Conservation (phyloP, 2,888 invertebrate genomes). For the Allophyes oxyacanthae region DNA sequence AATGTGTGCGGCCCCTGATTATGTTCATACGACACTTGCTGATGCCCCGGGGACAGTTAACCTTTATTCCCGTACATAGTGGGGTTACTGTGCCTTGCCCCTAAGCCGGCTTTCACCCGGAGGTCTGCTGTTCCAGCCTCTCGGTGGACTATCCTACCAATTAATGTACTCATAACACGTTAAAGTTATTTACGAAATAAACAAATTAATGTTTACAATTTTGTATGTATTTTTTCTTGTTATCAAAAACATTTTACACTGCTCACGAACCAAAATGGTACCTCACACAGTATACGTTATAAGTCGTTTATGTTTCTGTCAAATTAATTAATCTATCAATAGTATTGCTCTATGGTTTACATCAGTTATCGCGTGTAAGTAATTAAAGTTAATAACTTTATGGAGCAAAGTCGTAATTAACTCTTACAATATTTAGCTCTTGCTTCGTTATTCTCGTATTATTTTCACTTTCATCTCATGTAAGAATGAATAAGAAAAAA, state of each 20-base stretch:
- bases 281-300: too few species aligned
- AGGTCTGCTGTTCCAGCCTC: conserved; percentile 36
- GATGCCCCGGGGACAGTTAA: conserved; percentile 46
- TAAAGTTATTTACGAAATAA: conserved; percentile 1
- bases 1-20: conserved; percentile 55
- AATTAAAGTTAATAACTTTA: neutral
- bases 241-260: too few species aligned
- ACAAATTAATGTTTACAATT: neutral
- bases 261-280: too few species aligned
- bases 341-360: neutral
- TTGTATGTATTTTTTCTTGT: too few species aligned
- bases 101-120: conserved; percentile 52
- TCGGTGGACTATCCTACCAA: conserved; percentile 27
- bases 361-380: neutral
- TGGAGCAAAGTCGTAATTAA: too few species aligned
- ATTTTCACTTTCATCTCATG: neutral
- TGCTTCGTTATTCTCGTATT: too few species aligned
- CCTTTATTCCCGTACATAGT: conserved; percentile 41
- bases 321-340: neutral
- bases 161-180: conserved; percentile 18
- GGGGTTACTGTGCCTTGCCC: conserved; percentile 24
- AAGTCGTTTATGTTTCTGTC: too few species aligned
- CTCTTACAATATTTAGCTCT: too few species aligned
- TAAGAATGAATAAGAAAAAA: too few species aligned
- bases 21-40: conserved; percentile 53